Evolutionary conservation across 2,888 invertebrate genomes (phyloP), one percentile per base, ranked within the genome.

Genomic region (Tubulanus polymorphus): DNA sequence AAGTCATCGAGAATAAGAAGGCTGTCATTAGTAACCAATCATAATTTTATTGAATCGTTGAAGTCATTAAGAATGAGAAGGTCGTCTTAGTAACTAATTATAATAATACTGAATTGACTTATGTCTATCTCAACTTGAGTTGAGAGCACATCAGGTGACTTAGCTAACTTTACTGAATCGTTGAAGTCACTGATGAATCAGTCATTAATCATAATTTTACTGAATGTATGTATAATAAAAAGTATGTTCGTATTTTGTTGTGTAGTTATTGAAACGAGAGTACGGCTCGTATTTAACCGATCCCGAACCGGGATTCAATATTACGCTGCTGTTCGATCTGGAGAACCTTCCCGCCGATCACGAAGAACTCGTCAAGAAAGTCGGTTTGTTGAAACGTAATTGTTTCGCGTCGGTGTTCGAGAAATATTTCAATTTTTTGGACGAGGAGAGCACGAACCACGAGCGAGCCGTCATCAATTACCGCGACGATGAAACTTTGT

Each of bases 361-460:
- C 88, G 90, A 90, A 79, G 85, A 86, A 60, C 79, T 92, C 69
- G 92, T 95, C 66, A 90, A 90, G 80, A 93, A 91, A 82, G 89
- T 95, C 66, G 93, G 95, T 23, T 85, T 95, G 54, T 82, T 99
- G 61, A 99, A 99, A 81, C 86, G 97, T 73, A 93, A 99, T 83
- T 99, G 99, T 82, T 99, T 99, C 82, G 97, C 97, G 47, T 95
- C 96, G 18, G 96, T 99, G 59, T 99, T 99, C 82, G 96, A 99
- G 89, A 96, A 97, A 78, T 99, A 99, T 84, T 99, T 99, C 82
- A 90, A 95, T 79, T 92, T 92, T 81, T 96, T 99, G 83, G 93
- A 94, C 79, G 86, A 89, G 68, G 95, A 93, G 1, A 88, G 91
- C 73, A 88, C 90, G 70, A 89, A 90, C 28, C 90, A 93, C 71